phyloP scores from a whole-genome alignment of 2,113 vertebrate species.

The Cyrtonyx montezumae region DNA sequence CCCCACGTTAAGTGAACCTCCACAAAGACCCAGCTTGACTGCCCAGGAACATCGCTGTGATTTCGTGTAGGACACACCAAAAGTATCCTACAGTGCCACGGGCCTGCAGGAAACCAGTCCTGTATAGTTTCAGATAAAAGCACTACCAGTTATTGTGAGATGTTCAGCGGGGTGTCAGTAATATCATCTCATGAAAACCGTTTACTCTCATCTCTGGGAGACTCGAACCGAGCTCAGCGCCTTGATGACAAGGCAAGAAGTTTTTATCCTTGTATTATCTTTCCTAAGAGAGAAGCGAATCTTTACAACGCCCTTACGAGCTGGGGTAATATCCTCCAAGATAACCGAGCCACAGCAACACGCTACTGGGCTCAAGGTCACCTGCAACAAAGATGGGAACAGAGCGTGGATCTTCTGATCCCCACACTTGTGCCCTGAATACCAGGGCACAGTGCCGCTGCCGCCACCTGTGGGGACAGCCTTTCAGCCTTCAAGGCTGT shows the following conservation, averaged over 20 bases:
- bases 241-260: background rate
- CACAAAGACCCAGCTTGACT: background rate
- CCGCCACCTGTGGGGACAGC: slow-evolving; percentile 54
- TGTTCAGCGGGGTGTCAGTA: background rate
- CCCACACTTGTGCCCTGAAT: slow-evolving; percentile 43
- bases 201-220: background rate
- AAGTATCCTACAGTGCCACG: background rate
- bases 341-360: background rate
- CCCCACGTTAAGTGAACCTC: background rate
- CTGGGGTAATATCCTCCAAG: background rate
- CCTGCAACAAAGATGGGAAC: background rate
- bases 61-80: background rate
- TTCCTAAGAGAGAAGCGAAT: background rate
- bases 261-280: background rate
- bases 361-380: slow-evolving; percentile 36
- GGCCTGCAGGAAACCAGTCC: background rate
- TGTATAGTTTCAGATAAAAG: background rate
- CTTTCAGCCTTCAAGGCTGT: slow-evolving; percentile 53
- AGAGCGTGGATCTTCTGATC: slow-evolving; percentile 20
- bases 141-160: background rate
- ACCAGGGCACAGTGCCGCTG: slow-evolving; percentile 13
- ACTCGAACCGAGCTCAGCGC: background rate
- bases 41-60: background rate
- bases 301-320: background rate
- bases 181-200: background rate